Evolutionary conservation across 2,797 vertebrate genomes (phyloP).

Genomic region (Numenius phaeopus): DNA sequence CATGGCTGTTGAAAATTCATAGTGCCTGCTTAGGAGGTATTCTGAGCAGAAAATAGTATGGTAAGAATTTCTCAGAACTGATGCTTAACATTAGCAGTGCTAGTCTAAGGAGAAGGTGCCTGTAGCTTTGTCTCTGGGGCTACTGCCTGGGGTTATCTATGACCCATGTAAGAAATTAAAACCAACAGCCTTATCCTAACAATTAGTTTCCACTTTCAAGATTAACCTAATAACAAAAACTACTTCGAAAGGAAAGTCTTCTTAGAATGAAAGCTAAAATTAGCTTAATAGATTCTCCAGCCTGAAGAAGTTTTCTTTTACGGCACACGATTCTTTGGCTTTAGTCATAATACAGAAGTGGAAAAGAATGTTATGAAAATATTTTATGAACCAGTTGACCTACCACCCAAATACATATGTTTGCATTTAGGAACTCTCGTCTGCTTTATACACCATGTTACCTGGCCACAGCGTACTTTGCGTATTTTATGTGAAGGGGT

Average conservation of each 20-base stretch:
- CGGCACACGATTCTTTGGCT: neutral
- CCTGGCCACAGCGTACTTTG: neutral
- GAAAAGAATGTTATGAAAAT: neutral
- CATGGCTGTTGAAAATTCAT: neutral
- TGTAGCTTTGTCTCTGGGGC: neutral
- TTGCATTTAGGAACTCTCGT: neutral
- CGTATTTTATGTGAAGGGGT: neutral
- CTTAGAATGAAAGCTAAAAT: neutral
- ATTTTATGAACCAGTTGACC: neutral
- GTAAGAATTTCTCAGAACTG: neutral
- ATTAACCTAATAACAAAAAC: neutral
- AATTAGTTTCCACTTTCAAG: neutral
- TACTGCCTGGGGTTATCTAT: neutral
- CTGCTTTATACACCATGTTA: neutral
- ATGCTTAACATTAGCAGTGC: neutral
- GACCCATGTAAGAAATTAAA: neutral
- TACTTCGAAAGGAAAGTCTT: neutral
- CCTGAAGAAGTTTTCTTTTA: neutral
- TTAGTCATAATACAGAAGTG: neutral
- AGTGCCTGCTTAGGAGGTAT: neutral
- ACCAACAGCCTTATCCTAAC: neutral
- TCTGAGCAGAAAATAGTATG: neutral
- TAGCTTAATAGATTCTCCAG: neutral
- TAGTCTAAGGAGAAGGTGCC: neutral
- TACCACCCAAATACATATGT: neutral